These are phyloP conservation scores for Isoperla grammatica DNA, from an alignment of 2,888 invertebrate genomes.

Conservation along the genomic window DNA sequence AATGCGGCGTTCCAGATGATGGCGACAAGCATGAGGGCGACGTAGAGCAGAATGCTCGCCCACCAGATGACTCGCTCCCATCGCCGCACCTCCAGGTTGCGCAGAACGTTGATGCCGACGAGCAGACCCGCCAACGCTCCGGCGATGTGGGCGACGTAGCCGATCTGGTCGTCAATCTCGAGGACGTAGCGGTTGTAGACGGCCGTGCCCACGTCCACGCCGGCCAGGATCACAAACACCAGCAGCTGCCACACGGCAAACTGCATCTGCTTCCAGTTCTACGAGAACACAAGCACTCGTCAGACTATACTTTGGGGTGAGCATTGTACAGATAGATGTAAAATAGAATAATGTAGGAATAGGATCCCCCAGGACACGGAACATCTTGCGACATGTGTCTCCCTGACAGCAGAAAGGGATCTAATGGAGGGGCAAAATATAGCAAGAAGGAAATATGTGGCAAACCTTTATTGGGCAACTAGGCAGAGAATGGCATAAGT, in stretches of 20 bases:
- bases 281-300: too few relatives aligned
- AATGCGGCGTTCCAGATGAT: constrained; percentile 57
- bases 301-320: too few relatives aligned
- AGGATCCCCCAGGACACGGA: too few relatives aligned
- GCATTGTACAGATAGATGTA: too few relatives aligned
- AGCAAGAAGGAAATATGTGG: too few relatives aligned
- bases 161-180: constrained; percentile 39
- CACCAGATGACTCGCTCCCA: constrained; percentile 83
- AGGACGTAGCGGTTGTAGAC: constrained; percentile 80
- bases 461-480: too few relatives aligned
- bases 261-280: constrained; percentile 98
- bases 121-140: constrained; percentile 83
- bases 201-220: constrained; percentile 82
- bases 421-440: too few relatives aligned
- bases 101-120: constrained; percentile 76
- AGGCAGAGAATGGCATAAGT: too few relatives aligned
- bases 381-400: too few relatives aligned
- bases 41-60: constrained; percentile 66
- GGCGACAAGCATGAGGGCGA: constrained; percentile 63
- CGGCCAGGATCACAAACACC: constrained; percentile 74
- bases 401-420: too few relatives aligned
- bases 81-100: constrained; percentile 70
- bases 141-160: constrained; percentile 87
- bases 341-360: too few relatives aligned
- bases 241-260: constrained; percentile 79